Conservation (phyloP, 2,113 vertebrate species). For the Parotia lawesii region DNA sequence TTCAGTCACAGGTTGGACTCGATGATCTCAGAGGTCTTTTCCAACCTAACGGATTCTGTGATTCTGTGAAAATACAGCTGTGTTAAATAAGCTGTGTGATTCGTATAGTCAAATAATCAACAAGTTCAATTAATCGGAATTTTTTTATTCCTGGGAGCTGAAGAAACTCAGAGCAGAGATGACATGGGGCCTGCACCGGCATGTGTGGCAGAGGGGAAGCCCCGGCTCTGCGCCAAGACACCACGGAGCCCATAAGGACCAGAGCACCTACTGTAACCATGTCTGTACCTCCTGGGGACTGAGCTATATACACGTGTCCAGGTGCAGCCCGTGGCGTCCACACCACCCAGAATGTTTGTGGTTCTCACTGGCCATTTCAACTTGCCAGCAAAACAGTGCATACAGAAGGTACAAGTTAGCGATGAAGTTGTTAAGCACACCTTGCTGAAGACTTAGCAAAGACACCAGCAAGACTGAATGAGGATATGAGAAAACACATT, state of each 20-base stretch:
- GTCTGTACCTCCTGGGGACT: too few relatives aligned
- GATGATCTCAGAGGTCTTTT: not conserved
- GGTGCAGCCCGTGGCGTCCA: not conserved
- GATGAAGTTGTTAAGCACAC: not conserved
- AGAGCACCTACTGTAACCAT: rapidly evolving
- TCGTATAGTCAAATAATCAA: not conserved
- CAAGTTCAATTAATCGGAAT: not conserved
- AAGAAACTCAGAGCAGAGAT: not conserved
- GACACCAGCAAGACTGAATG: not conserved
- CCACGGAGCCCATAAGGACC: rapidly evolving
- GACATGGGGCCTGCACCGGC: rapidly evolving
- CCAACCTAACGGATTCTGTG: not conserved
- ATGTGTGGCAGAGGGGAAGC: not conserved
- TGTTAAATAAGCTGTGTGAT: not conserved
- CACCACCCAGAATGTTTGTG: rapidly evolving
- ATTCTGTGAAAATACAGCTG: not conserved
- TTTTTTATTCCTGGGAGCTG: not conserved
- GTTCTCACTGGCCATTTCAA: not conserved
- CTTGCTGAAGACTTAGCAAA: not conserved
- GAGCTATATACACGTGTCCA: rapidly evolving
- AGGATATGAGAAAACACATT: not conserved
- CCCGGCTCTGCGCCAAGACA: too few relatives aligned
- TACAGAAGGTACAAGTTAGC: not conserved
- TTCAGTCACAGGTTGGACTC: not conserved
- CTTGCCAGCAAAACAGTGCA: not conserved